Evolutionary conservation across 2,888 invertebrate genomes (phyloP).

Genomic region (Amphipyra berbera): DNA sequence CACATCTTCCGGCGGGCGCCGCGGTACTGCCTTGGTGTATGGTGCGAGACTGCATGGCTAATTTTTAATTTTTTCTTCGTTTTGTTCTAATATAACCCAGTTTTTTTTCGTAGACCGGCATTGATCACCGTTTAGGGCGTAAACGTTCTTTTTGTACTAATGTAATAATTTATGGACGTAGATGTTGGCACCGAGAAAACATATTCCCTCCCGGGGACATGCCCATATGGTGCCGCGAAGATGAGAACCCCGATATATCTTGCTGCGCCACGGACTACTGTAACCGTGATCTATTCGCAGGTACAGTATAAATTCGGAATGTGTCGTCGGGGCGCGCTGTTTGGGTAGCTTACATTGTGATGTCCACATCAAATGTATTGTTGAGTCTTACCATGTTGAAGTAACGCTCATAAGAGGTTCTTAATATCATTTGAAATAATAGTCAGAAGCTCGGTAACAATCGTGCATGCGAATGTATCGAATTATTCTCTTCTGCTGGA

Average conservation of each 20-base stretch:
- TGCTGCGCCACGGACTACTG: slow-evolving; percentile 94
- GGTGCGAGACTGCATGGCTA: slow-evolving; percentile 84
- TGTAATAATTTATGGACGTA: slow-evolving; percentile 82
- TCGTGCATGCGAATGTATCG: slow-evolving; percentile 69
- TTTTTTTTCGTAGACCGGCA: slow-evolving; percentile 83
- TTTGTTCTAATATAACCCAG: slow-evolving; percentile 79
- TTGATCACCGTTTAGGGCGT: slow-evolving; percentile 80
- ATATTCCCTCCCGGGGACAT: slow-evolving; percentile 90
- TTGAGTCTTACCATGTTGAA: slow-evolving; percentile 57
- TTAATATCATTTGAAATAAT: slow-evolving; percentile 48
- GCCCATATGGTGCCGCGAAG: slow-evolving; percentile 91
- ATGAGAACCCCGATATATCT: slow-evolving; percentile 77
- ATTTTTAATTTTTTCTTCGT: slow-evolving; percentile 59
- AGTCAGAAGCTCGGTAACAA: slow-evolving; percentile 38
- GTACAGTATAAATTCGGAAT: slow-evolving; percentile 79
- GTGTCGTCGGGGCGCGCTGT: slow-evolving; percentile 74
- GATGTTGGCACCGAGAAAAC: slow-evolving; percentile 90
- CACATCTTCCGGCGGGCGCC: slow-evolving; percentile 38
- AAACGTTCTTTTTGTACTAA: slow-evolving; percentile 66
- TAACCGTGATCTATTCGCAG: slow-evolving; percentile 87
- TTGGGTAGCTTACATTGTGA: slow-evolving; percentile 83
- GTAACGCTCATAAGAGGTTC: slow-evolving; percentile 56
- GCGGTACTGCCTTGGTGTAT: slow-evolving; percentile 72
- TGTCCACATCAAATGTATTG: slow-evolving; percentile 76
- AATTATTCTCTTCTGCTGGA: slow-evolving; percentile 41